Conservation (phyloP, 2,797 vertebrate genomes). For the Myripristis jacobus region DNA sequence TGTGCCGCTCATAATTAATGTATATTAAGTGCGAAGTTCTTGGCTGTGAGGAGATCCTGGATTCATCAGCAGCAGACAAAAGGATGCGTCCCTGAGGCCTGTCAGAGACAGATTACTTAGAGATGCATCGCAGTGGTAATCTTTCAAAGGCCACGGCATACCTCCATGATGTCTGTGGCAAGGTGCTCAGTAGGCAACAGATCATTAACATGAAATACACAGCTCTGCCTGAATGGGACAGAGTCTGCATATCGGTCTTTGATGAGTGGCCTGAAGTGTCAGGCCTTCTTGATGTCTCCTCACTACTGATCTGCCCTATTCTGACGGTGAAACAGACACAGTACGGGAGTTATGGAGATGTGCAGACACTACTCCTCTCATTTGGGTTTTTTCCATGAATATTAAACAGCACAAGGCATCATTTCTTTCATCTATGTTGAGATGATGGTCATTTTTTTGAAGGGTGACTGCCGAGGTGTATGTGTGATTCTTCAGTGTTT, state of each 20-base stretch:
- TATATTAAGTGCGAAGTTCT: conserved; percentile 53
- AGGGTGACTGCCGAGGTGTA: conserved; percentile 18
- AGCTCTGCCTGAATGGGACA: conserved; percentile 25
- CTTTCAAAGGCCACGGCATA: conserved; percentile 37
- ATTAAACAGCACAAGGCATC: conserved; percentile 45
- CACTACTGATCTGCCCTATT: conserved; percentile 43
- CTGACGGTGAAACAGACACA: conserved; percentile 39
- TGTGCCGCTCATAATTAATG: conserved; percentile 60
- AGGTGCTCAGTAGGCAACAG: conserved; percentile 16
- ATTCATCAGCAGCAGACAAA: conserved; percentile 51
- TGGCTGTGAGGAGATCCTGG: conserved; percentile 38
- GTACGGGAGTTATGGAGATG: conserved; percentile 18
- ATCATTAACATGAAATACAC: conserved; percentile 16
- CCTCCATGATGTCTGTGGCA: conserved; percentile 33
- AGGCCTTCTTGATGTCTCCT: conserved; percentile 35
- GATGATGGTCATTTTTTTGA: conserved; percentile 46
- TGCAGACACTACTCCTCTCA: conserved; percentile 31
- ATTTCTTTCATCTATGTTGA: conserved; percentile 42
- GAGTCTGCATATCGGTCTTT: conserved; percentile 35
- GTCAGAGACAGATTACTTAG: conserved; percentile 10
- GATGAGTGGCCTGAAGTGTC: conserved; percentile 49
- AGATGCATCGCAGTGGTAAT: conserved; percentile 45
- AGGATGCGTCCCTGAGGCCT: conserved; percentile 58
- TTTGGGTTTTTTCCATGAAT: conserved; percentile 44
- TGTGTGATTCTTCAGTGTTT: conserved; percentile 21